phyloP scores from a whole-genome alignment of 2,888 invertebrate genomes.

The Agrenia bidenticulata region DNA sequence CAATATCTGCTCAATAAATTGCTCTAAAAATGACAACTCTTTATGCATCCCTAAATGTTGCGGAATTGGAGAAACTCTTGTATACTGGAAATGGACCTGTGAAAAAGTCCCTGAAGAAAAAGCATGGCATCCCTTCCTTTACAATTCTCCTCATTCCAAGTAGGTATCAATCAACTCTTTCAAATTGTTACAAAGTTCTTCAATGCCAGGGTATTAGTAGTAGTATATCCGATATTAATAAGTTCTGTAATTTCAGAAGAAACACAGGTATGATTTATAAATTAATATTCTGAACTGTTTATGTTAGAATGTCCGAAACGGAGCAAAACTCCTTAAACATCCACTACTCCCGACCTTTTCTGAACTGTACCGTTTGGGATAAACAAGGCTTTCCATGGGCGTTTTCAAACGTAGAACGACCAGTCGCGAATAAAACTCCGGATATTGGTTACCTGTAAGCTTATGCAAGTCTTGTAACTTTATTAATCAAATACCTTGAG shows the following conservation, averaged over 20 bases:
- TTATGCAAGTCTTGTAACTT: background rate
- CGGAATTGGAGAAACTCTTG: constrained; percentile 29
- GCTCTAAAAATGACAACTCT: background rate
- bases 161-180: no score
- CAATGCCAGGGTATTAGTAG: no score
- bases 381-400: constrained; percentile 20
- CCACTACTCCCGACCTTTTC: constrained; percentile 20
- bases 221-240: no score
- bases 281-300: background rate
- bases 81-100: constrained; percentile 41
- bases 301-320: background rate
- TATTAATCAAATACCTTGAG: background rate
- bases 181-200: no score
- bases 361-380: constrained; percentile 25
- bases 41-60: constrained; percentile 41
- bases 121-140: constrained; percentile 24
- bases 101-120: constrained; percentile 17
- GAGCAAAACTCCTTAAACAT: constrained; percentile 6
- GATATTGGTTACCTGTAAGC: constrained; percentile 1
- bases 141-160: constrained; percentile 1
- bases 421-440: background rate
- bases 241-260: no score
- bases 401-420: constrained; percentile 2
- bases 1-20: constrained; percentile 22
- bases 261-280: background rate